Percentiles rank a stretch among this genome's conserved stretches.
phyloP scores from a whole-genome alignment of 2,888 invertebrate genomes.

The Geotrupes spiniger region DNA sequence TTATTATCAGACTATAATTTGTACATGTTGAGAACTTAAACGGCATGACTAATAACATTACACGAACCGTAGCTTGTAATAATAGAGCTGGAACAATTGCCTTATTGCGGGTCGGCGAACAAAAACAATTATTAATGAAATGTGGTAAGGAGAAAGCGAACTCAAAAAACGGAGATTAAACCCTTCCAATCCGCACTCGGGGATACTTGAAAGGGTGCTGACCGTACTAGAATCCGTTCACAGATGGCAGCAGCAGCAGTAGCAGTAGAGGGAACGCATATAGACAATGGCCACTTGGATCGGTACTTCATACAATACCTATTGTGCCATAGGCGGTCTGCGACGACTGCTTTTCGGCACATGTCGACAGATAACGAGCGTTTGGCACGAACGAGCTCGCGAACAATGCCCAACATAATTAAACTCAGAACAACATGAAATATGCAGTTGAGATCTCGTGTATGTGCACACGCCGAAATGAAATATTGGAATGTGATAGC shows the following conservation, averaged over 20 bases:
- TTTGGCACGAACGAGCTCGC: slow-evolving; percentile 19
- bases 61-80: background rate
- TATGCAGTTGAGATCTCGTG: slow-evolving; percentile 12
- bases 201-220: slow-evolving; percentile 30
- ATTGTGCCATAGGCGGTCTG: slow-evolving; percentile 31
- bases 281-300: slow-evolving; percentile 31
- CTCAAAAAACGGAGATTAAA: slow-evolving; percentile 25
- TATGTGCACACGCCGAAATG: slow-evolving; percentile 2
- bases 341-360: slow-evolving; percentile 33
- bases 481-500: slow-evolving; percentile 7
- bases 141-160: slow-evolving; percentile 1
- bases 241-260: slow-evolving; percentile 16
- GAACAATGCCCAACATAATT: slow-evolving; percentile 29
- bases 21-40: too few relatives aligned
- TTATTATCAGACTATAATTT: too few relatives aligned
- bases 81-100: slow-evolving; percentile 12
- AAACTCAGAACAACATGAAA: slow-evolving; percentile 23
- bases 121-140: slow-evolving; percentile 16
- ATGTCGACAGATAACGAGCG: slow-evolving; percentile 36
- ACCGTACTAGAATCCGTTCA: slow-evolving; percentile 26
- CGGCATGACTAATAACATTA: too few relatives aligned
- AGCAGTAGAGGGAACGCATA: slow-evolving; percentile 22
- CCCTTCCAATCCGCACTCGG: slow-evolving; percentile 18
- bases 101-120: slow-evolving; percentile 9
- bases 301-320: slow-evolving; percentile 29